Base-by-base conservation (phyloP, 2,113 vertebrate genomes). In the Alligator mississippiensis region DNA sequence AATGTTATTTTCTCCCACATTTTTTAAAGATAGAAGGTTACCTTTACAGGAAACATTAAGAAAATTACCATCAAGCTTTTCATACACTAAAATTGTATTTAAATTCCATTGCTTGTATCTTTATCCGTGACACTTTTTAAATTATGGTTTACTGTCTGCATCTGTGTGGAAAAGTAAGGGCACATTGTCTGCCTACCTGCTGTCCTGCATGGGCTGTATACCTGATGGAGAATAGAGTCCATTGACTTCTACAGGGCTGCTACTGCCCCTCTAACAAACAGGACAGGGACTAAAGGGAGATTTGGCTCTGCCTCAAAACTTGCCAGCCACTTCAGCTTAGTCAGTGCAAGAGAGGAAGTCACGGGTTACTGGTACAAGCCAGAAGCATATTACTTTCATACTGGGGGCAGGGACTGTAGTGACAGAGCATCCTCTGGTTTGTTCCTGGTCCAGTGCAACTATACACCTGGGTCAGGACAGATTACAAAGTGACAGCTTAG, bases 251-350 rank as follows among this genome's bases (percentile, higher is more conserved):
- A 27, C 27, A 64, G 17, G 15, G 27, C 74, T 90, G 68, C 21
- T 5, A 0, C 78, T 83, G 82, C 27, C 12, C 79, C 3, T 28
- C 63, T 1, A 0, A 1, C 6, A 81, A 15, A n/a, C 27, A 74
- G 64, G 6, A 24, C 85, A 79, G 9, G 47, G 91, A 68, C 21
- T 1, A 25, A 28, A 12, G 4, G 6, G 2, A 84, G 62, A 38
- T 86, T 4, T 61, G 82, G 1, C 55, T 54, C 28, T 79, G 15
- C 47, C 47, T 4, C 11, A 3, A 55, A 63, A 47, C 68, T 72
- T 28, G 87, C 57, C 55, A 55, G 16, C 16, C 38, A 9, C 7
- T 47, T 47, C 7, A 47, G 47, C 9, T 47, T 47, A 47, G 47
- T 47, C 47, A 77, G 27, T 64, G 10, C 47, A 66, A 25, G 24